phyloP scores from a whole-genome alignment of 2,888 invertebrate species.

The Synergus itoensis region DNA sequence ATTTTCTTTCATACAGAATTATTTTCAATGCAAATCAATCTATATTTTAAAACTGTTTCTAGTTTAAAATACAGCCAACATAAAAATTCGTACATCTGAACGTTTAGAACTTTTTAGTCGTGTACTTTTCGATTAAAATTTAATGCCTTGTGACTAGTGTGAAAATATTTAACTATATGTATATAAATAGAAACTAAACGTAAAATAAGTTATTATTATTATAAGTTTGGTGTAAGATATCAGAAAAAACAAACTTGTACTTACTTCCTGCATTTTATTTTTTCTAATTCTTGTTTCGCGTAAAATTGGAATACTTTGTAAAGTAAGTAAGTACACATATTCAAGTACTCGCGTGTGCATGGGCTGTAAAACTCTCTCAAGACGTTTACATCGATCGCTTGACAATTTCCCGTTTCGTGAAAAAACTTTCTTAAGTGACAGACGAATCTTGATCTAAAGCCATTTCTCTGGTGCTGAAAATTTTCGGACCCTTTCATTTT shows the following conservation, averaged over 20 bases:
- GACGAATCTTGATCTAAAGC: not conserved
- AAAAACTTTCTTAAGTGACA: slow-evolving; percentile 12
- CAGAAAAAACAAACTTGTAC: not conserved
- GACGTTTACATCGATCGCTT: slow-evolving; percentile 34
- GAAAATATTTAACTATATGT: too few relatives aligned
- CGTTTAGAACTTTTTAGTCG: too few relatives aligned
- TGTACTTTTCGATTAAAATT: too few relatives aligned
- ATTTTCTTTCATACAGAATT: too few relatives aligned
- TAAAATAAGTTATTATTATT: too few relatives aligned
- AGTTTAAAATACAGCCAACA: too few relatives aligned
- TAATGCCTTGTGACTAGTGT: too few relatives aligned
- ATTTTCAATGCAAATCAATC: too few relatives aligned
- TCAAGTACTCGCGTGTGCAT: slow-evolving; percentile 15
- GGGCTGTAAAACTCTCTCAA: slow-evolving; percentile 20
- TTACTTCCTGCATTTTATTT: not conserved
- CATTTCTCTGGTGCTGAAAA: not conserved
- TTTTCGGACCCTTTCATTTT: slow-evolving; percentile 8
- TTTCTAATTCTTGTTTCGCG: not conserved
- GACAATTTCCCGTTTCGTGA: slow-evolving; percentile 3
- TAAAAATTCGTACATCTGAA: too few relatives aligned
- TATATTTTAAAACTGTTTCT: too few relatives aligned
- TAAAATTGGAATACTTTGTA: slow-evolving; percentile 1
- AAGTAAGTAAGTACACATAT: slow-evolving; percentile 11
- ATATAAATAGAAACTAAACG: not conserved
- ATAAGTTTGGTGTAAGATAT: not conserved